Evolutionary conservation across 2,113 vertebrate species (phyloP), one percentile per base, ranked within the genome.

Genomic region (Pavo muticus): DNA sequence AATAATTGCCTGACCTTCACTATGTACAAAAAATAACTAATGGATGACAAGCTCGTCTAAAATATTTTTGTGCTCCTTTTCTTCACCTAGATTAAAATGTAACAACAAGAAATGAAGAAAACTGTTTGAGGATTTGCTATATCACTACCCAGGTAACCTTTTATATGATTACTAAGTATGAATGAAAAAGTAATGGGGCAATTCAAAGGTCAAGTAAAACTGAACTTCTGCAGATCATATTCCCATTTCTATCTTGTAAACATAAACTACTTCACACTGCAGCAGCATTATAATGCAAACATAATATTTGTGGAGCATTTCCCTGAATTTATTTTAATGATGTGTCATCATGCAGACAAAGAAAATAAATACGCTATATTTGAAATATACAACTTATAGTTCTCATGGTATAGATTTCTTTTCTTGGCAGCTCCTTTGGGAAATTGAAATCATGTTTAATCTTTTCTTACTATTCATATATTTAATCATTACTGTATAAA

Each of bases 381-480:
- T 89, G 32, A 76, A 16, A 89, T 37, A 65, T 0, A 57, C 9
- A 54, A 35, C 57, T 79, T 35, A 69, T 10, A 81, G 20, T 57
- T 87, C 39, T 64, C 11, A 40, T 0, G 0, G 29, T 44, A 60
- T 5, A 65, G 11, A 44, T 14, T 63, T 35, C 42, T 72, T 48
- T 10, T 3, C 10, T 10, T 9, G 12, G 11, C 1, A 40, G 61
- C 60, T 90, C 30, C 30, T 64, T 30, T 63, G 37, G 37, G 63
- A 91, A 94, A 79, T 14, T 42, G 40, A 87, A 85, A 91, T 59
- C 8, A 75, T 65, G 29, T 54, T 85, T 80, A 83, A 76, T 73
- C 27, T 27, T 73, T 82, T 40, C 24, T 9, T 54, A 54, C 69
- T 82, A 72, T 50, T 37, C 54, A 40, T 65, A 44, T 16, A 82